Evolutionary conservation across 2,113 vertebrate species (phyloP).

Genomic region (Ploceus nigricollis): DNA sequence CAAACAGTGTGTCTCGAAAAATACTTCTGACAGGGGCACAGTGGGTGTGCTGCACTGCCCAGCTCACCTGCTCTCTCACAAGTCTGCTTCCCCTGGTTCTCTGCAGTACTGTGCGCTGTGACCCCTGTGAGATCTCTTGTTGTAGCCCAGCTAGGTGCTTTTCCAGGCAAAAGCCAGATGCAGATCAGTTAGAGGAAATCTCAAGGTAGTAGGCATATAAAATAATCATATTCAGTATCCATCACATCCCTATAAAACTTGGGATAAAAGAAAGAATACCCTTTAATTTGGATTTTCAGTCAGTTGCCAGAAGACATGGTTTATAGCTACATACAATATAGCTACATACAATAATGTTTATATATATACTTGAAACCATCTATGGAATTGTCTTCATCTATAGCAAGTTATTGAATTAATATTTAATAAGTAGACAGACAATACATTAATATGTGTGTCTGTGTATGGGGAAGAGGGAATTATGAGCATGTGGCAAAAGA

Average conservation of each 20-base stretch:
- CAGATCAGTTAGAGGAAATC: background rate
- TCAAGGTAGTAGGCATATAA: background rate
- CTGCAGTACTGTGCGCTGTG: background rate
- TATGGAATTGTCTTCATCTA: background rate
- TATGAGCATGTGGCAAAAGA: background rate
- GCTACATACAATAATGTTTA: background rate
- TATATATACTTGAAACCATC: background rate
- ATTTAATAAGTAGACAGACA: background rate
- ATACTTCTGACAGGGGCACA: background rate
- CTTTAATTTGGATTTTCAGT: background rate
- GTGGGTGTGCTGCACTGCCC: background rate
- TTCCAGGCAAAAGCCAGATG: background rate
- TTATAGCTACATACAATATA: background rate
- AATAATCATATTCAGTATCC: background rate
- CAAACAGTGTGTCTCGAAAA: background rate
- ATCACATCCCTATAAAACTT: background rate
- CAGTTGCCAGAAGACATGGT: background rate
- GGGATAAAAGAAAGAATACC: background rate
- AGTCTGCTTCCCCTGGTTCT: background rate
- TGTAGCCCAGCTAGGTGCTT: background rate
- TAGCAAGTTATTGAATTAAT: background rate
- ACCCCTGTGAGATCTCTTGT: background rate
- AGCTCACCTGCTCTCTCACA: background rate
- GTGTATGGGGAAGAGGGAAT: background rate
- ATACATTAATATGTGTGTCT: background rate